phyloP scores from a whole-genome alignment of 2,113 vertebrate genomes.

The Rafetus swinhoei region DNA sequence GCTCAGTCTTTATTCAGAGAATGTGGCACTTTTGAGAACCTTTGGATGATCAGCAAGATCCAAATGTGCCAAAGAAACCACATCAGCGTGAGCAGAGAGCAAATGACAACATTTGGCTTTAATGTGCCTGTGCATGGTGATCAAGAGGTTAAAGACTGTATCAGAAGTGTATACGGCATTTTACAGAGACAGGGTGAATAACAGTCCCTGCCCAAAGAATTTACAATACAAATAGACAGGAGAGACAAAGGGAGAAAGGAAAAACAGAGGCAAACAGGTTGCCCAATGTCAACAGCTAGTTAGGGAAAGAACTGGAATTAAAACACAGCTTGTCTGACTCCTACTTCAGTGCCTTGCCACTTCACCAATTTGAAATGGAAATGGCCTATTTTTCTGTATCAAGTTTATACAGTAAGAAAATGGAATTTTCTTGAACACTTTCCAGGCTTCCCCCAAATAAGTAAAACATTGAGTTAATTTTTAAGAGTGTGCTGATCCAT shows the following conservation, averaged over 20 bases:
- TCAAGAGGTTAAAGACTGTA: not conserved
- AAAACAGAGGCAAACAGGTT: not conserved
- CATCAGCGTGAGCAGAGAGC: not conserved
- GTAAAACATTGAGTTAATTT: not conserved
- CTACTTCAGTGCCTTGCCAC: not conserved
- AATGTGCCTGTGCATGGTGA: not conserved
- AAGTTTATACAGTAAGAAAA: not conserved
- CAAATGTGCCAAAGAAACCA: accelerated
- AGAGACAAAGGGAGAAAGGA: not conserved
- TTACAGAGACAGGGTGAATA: not conserved
- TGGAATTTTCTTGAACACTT: not conserved
- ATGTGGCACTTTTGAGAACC: not conserved
- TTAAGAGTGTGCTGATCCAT: not conserved
- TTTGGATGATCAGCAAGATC: not conserved
- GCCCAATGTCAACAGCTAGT: not conserved
- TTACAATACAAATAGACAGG: not conserved
- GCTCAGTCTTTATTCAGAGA: not conserved
- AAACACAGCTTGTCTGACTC: not conserved
- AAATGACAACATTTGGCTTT: not conserved
- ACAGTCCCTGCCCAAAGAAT: not conserved
- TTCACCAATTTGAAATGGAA: not conserved
- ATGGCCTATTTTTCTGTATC: not conserved
- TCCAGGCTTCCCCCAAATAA: not conserved
- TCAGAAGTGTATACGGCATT: not conserved
- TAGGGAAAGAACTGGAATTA: not conserved